A percentile compares a stretch with the other conserved stretches of the same genome.
Evolutionary conservation across 1,140 invertebrate genomes (phyloP).

Genomic region (Sycophaga agraensis): DNA sequence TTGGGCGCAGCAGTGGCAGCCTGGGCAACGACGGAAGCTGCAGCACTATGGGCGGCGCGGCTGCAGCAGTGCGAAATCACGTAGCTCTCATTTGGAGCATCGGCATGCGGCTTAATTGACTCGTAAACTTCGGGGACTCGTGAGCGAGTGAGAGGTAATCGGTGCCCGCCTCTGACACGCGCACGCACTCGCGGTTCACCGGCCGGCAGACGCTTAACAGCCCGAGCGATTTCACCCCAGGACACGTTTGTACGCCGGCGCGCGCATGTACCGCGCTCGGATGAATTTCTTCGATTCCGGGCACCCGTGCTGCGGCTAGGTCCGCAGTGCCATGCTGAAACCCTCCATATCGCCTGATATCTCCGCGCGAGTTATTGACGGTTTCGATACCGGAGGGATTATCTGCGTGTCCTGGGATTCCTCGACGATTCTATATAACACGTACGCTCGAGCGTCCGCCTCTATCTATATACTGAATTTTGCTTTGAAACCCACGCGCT

Average conservation of each 20-base stretch:
- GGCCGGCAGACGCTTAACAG: background rate
- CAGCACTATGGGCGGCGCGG: too few relatives aligned
- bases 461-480: too few relatives aligned
- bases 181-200: background rate
- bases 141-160: slow-evolving; percentile 5
- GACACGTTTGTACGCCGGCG: background rate
- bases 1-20: background rate
- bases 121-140: slow-evolving; percentile 24
- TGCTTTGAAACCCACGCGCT: too few relatives aligned
- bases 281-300: background rate
- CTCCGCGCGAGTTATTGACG: too few relatives aligned
- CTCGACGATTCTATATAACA: too few relatives aligned
- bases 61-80: slow-evolving; percentile 12
- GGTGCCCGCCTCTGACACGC: background rate
- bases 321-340: too few relatives aligned
- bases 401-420: too few relatives aligned
- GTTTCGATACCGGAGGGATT: too few relatives aligned
- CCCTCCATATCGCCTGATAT: too few relatives aligned
- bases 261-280: background rate
- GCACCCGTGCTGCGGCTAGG: too few relatives aligned
- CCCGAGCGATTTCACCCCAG: background rate
- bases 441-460: too few relatives aligned
- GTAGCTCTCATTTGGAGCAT: slow-evolving; percentile 22
- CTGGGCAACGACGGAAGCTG: too few relatives aligned
- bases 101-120: slow-evolving; percentile 16